Evolutionary conservation across 2,113 vertebrate species (phyloP).

Genomic region (Pogonocichla stellata): DNA sequence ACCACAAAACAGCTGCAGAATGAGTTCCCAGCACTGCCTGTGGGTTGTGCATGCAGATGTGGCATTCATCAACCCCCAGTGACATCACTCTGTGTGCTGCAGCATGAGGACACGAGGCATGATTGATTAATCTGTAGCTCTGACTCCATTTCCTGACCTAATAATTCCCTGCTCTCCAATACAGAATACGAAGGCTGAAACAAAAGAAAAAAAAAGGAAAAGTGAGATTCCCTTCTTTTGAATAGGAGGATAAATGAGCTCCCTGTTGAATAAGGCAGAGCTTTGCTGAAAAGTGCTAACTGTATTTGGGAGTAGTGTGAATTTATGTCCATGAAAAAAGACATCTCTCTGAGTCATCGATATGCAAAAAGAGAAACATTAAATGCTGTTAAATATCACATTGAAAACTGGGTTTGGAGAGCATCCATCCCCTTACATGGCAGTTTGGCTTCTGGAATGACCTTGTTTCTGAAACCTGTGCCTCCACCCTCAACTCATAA

Average conservation of each 20-base stretch:
- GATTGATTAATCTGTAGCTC: conserved; percentile 51
- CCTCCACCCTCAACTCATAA: conserved; percentile 42
- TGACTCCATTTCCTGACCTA: conserved; percentile 48
- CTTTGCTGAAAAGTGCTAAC: conserved; percentile 23
- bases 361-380: conserved; percentile 2
- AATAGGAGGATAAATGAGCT: conserved; percentile 42
- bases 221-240: not conserved
- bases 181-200: conserved; percentile 20
- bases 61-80: conserved; percentile 30
- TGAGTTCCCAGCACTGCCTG: conserved; percentile 4
- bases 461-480: conserved; percentile 42
- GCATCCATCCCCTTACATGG: not conserved
- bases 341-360: not conserved
- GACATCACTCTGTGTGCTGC: conserved; percentile 44
- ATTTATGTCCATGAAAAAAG: conserved; percentile 30
- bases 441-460: conserved; percentile 36
- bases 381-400: not conserved
- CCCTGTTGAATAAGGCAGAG: conserved; percentile 14
- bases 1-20: conserved; percentile 33
- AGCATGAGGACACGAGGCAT: not conserved
- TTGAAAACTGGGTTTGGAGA: not conserved
- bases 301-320: not conserved
- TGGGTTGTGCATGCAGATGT: conserved; percentile 24
- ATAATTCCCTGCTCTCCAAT: not conserved
- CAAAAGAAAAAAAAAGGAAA: not conserved